Evolutionary conservation across 2,797 vertebrate genomes (phyloP).

Genomic region (Anomalospiza imberbis): DNA sequence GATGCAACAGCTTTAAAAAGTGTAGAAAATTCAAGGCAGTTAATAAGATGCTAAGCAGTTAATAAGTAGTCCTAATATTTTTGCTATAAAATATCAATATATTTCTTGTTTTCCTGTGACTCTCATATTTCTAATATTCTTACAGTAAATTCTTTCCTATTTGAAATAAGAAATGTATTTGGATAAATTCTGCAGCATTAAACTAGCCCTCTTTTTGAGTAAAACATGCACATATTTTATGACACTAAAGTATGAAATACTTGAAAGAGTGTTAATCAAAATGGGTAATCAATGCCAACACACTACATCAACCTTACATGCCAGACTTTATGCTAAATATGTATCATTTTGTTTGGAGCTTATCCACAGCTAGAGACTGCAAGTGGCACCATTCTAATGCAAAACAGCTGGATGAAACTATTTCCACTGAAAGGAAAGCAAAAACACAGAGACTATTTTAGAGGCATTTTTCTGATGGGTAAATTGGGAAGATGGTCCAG

Average conservation of each 20-base stretch:
- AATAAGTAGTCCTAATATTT: background rate
- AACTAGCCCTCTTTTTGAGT: background rate
- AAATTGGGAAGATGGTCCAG: background rate
- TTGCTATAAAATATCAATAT: background rate
- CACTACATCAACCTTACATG: background rate
- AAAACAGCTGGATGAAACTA: background rate
- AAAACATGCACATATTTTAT: background rate
- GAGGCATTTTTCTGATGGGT: background rate
- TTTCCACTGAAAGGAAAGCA: background rate
- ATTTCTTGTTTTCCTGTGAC: background rate
- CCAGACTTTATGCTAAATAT: background rate
- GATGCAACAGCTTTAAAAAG: background rate
- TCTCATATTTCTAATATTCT: background rate
- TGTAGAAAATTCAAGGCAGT: background rate
- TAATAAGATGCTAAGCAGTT: background rate
- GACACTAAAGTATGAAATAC: background rate
- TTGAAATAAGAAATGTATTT: background rate
- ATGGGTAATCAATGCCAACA: background rate
- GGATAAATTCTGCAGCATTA: background rate
- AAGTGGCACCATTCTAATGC: background rate
- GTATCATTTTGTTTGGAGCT: background rate
- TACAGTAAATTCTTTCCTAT: background rate
- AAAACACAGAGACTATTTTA: background rate
- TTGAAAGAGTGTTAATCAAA: conserved; percentile 7
- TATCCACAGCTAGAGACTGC: background rate